Percentiles rank a stretch among this genome's conserved stretches.
Evolutionary conservation across 2,888 invertebrate genomes (phyloP).

Genomic region (Orthonychiurus folsomi): DNA sequence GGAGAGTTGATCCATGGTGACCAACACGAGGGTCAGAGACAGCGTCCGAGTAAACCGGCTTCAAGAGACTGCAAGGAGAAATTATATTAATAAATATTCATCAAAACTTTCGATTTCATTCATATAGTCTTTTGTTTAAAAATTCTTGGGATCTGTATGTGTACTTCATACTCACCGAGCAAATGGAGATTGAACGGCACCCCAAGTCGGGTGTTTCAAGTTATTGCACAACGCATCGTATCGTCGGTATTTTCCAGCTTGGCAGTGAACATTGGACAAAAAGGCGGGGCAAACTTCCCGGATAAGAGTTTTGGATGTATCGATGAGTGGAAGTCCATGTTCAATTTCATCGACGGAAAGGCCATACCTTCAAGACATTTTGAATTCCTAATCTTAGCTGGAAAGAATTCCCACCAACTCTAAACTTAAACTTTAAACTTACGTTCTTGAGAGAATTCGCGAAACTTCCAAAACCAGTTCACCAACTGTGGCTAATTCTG

Average conservation of each 20-base stretch:
- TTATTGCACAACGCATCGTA: constrained; percentile 84
- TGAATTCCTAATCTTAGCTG: not conserved
- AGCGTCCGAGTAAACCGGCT: constrained; percentile 74
- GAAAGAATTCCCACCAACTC: not conserved
- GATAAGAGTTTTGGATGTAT: constrained; percentile 77
- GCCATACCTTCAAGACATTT: constrained; percentile 58
- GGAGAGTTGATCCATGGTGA: constrained; percentile 65
- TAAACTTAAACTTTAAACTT: constrained; percentile 45
- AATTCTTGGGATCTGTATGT: not conserved
- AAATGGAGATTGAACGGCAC: constrained; percentile 73
- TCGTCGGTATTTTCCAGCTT: constrained; percentile 76
- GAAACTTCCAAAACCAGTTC: constrained; percentile 78
- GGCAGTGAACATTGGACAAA: constrained; percentile 76
- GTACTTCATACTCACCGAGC: constrained; percentile 53
- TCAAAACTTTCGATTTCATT: no score
- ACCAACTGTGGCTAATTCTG: constrained; percentile 76
- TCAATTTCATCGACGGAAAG: constrained; percentile 77
- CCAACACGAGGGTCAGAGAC: constrained; percentile 74
- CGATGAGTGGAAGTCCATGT: constrained; percentile 74
- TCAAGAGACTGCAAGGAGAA: constrained; percentile 53
- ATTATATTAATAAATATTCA: constrained; percentile 6
- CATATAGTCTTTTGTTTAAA: not conserved
- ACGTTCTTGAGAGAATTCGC: constrained; percentile 72
- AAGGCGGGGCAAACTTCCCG: constrained; percentile 79
- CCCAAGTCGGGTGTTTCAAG: constrained; percentile 80